Percentiles rank a stretch among this genome's conserved stretches.
Evolutionary conservation across 2,888 invertebrate species (phyloP).

Genomic region (Melanophora roralis): DNA sequence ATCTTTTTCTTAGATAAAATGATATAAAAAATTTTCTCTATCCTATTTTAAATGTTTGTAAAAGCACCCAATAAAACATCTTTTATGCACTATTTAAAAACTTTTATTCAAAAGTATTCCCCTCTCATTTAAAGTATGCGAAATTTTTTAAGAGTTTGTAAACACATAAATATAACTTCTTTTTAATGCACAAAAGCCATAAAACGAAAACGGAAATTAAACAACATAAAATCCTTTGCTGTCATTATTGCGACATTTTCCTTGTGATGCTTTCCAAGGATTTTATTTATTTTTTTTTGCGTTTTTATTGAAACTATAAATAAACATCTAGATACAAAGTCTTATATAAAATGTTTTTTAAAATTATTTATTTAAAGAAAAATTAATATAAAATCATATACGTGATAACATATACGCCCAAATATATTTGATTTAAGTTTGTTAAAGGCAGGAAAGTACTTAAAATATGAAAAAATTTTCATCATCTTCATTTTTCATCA

Average conservation of each 20-base stretch:
- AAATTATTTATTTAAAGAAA: no score
- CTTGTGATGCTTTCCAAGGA: constrained; percentile 25
- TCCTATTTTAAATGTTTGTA: no score
- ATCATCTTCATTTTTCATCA: no score
- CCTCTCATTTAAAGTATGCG: background rate
- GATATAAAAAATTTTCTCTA: no score
- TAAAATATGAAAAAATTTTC: no score
- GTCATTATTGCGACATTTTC: constrained; percentile 51
- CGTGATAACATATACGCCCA: background rate
- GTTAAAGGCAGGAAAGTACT: background rate
- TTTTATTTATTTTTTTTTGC: background rate
- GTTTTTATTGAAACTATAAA: constrained; percentile 13
- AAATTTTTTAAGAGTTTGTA: constrained; percentile 5
- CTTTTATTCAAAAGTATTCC: no score
- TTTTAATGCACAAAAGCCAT: constrained; percentile 2
- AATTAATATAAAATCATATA: background rate
- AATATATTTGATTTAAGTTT: background rate
- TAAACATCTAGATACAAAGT: constrained; percentile 31
- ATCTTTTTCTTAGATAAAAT: no score
- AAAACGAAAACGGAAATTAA: constrained; percentile 55
- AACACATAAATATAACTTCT: background rate
- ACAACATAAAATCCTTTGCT: constrained; percentile 54
- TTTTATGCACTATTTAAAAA: background rate
- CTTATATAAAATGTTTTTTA: constrained; percentile 34
- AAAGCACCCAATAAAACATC: no score